These are phyloP conservation scores for Hydrolagus colliei DNA, from an alignment of 2,797 vertebrate species.

Conservation along the genomic window DNA sequence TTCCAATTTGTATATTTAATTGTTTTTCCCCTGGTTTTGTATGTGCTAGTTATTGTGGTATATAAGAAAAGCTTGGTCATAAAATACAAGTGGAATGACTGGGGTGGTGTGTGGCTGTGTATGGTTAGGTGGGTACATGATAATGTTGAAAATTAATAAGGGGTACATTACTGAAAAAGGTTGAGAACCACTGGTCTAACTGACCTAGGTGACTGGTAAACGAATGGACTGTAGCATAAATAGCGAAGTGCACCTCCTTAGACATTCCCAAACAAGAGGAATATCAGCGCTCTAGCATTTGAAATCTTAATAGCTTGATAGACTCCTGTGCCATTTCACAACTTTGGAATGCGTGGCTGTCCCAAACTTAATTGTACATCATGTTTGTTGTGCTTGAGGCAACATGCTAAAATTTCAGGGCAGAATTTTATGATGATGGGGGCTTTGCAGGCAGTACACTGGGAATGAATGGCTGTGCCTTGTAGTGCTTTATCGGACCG, in stretches of 20 bases:
- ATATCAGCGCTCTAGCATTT: background rate
- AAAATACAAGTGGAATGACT: too few relatives aligned
- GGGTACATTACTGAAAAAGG: too few relatives aligned
- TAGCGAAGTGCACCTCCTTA: background rate
- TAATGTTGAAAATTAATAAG: too few relatives aligned
- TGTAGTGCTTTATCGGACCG: background rate
- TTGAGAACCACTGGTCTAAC: too few relatives aligned
- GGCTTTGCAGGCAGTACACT: background rate
- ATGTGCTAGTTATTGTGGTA: too few relatives aligned
- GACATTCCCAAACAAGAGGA: too few relatives aligned
- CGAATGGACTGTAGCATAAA: background rate
- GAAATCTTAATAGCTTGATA: background rate
- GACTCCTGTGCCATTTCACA: background rate
- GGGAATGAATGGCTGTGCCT: background rate
- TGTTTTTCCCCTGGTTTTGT: too few relatives aligned
- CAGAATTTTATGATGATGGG: background rate
- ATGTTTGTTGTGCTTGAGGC: background rate
- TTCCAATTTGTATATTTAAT: too few relatives aligned
- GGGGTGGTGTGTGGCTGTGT: too few relatives aligned
- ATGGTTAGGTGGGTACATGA: too few relatives aligned
- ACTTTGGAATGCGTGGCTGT: background rate
- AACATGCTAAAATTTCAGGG: background rate
- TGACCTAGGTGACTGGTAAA: background rate
- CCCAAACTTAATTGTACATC: background rate
- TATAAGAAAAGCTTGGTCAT: too few relatives aligned